These are phyloP conservation scores for Sinohyriopsis cumingii DNA, from an alignment of 2,888 invertebrate species.

Conservation along the genomic window DNA sequence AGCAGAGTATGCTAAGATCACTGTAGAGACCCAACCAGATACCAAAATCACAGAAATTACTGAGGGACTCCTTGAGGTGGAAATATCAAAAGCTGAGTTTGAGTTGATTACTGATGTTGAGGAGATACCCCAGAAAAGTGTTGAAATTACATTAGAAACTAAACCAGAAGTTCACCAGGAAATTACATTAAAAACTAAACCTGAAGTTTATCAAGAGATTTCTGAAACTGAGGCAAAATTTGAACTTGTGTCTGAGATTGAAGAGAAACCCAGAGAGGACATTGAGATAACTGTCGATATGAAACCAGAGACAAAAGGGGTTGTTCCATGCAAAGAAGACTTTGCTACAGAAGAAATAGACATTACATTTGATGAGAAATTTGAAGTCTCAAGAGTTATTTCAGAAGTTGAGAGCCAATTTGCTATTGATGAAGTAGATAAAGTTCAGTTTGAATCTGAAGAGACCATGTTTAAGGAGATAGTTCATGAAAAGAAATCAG, in stretches of 20 bases:
- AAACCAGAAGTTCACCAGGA: background rate
- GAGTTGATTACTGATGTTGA: constrained; percentile 9
- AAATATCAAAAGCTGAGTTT: constrained; percentile 2
- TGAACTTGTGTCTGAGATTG: constrained; percentile 12
- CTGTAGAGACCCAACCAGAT: constrained; percentile 27
- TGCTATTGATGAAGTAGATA: background rate
- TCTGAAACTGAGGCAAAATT: constrained; percentile 66
- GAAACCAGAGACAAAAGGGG: background rate
- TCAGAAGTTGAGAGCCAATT: background rate
- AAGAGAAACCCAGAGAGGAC: background rate
- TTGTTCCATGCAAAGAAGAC: background rate
- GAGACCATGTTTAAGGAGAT: constrained; percentile 5
- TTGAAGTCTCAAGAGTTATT: background rate
- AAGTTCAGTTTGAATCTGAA: constrained; percentile 1
- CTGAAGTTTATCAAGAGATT: background rate
- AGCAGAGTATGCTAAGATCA: constrained; percentile 6
- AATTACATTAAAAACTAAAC: background rate
- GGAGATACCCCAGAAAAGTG: constrained; percentile 37
- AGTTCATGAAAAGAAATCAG: no score
- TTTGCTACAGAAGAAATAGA: background rate
- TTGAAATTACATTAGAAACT: background rate
- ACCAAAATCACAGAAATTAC: constrained; percentile 17
- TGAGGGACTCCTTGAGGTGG: constrained; percentile 5
- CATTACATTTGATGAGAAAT: constrained; percentile 6
- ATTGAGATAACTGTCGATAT: constrained; percentile 2